Evolutionary conservation across 1,140 invertebrate genomes (phyloP).

Genomic region (Chironomus striatipennis): DNA sequence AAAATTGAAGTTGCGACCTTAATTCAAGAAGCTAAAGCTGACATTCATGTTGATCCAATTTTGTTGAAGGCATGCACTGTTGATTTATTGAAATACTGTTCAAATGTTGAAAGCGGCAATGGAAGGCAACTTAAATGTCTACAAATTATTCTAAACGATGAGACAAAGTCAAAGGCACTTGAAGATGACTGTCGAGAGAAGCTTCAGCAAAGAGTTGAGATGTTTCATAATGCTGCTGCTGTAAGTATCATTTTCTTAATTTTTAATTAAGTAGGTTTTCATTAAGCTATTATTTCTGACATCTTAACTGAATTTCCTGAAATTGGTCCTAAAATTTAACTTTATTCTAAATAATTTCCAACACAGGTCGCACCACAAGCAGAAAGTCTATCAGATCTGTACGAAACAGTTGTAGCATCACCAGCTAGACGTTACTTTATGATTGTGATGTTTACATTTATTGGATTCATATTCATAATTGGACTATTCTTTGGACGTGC

Average conservation of each 20-base stretch:
- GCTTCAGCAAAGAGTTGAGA: constrained; percentile 70
- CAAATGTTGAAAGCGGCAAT: constrained; percentile 70
- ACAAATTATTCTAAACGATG: constrained; percentile 58
- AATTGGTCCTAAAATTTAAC: too few species aligned
- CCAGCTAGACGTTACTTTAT: constrained; percentile 72
- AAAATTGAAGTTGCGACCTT: constrained; percentile 56
- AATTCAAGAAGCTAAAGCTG: constrained; percentile 68
- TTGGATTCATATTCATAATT: constrained; percentile 70
- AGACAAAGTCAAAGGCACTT: constrained; percentile 50
- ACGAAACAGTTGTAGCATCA: constrained; percentile 56
- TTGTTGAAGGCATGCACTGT: constrained; percentile 67
- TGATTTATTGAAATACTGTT: constrained; percentile 77
- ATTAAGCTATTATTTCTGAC: not conserved
- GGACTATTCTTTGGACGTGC: constrained; percentile 75
- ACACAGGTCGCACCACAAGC: constrained; percentile 43
- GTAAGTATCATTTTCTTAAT: constrained; percentile 43
- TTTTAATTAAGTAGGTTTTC: constrained; percentile 21
- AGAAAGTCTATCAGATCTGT: constrained; percentile 62
- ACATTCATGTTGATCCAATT: constrained; percentile 75
- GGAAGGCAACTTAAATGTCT: constrained; percentile 79
- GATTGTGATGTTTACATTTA: constrained; percentile 54
- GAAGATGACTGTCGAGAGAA: constrained; percentile 68
- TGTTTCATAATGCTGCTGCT: constrained; percentile 80
- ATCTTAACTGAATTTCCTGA: constrained; percentile 2
- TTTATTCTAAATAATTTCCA: too few species aligned